Percentiles rank a stretch among this genome's conserved stretches.
These are phyloP conservation scores for Hippocampus mohnikei DNA, from an alignment of 2,113 vertebrate genomes.

Conservation along the genomic window DNA sequence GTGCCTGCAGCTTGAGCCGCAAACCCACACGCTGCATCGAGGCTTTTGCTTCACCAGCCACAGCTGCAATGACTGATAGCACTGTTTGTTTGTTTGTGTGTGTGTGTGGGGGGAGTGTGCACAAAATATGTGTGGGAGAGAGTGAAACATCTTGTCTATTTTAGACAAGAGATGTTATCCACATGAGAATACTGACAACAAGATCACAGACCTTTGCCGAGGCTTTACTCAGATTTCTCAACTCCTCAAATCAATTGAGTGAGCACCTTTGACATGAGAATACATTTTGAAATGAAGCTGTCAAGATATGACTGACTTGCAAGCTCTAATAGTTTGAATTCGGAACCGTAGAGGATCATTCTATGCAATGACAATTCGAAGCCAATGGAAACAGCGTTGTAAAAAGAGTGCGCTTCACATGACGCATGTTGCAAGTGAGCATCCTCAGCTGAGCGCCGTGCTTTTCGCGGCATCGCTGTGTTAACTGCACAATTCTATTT, in stretches of 20 bases:
- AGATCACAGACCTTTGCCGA: neutral
- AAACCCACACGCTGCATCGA: conserved; percentile 23
- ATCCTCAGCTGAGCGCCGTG: no score
- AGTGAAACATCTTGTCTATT: neutral
- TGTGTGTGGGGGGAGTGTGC: neutral
- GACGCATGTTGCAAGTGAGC: no score
- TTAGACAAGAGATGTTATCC: neutral
- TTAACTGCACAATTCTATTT: no score
- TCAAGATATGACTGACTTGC: neutral
- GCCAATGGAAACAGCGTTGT: no score
- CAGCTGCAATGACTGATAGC: conserved; percentile 51
- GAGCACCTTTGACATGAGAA: neutral
- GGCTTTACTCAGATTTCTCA: neutral
- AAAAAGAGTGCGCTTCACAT: no score
- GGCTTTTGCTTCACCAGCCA: conserved; percentile 27
- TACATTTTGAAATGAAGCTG: neutral
- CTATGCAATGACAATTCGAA: no score
- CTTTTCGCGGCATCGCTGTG: no score
- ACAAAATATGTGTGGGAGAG: neutral
- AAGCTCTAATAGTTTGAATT: no score
- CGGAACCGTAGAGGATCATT: no score
- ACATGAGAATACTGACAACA: neutral
- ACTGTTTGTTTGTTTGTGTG: neutral
- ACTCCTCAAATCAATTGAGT: neutral
- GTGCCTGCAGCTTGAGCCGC: conserved; percentile 34